Evolutionary conservation across 64 coral and sea anemone species (phyloP), one percentile per base, ranked within the genome.

Genomic region (Porites australiensis): DNA sequence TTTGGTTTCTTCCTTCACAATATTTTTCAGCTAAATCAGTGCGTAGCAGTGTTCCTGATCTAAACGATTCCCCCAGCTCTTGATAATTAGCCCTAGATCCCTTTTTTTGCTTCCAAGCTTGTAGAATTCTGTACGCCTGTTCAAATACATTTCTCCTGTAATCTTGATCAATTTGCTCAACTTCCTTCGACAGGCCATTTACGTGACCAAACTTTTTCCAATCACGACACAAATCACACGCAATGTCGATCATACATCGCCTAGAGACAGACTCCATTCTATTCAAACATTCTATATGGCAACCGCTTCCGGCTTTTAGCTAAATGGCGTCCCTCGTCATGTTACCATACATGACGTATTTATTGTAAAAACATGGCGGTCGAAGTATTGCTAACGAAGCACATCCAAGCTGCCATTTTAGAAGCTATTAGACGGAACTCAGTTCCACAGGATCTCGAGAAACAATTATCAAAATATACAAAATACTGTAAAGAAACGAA

Each of bases 391-490:
- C 27, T 83, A 18, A 91, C 89, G 27, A 61, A 61, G 5, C 18
- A 62, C 81, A 83, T 91, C 11, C 89, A 71, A 91, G 49, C 65
- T 23, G 65, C 79, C 45, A 83, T 91, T 8, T 10, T 47, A 72
- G 52, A 91, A 49, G 89, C 81, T 4, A 61, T 91, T 19, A 61
- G 27, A 71, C 23, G 58, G 3, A 23, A 84, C 2, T 14, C 54
- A 2, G 55, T 79, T 37, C 27, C 89, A 72, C n/a, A 72, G 8
- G 67, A 74, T 63, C 69, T 91, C 13, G 55, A 27, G 58, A 72
- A 91, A 23, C 53, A 49, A 19, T 69, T 91, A 62, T 72, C 69
- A 62, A 50, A 22, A 13, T 91, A 70, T 66, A 70, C 65, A 20
- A 46, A 47, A 20, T n/a, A 72, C 1, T 48, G 52, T 48, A 11